These are phyloP conservation scores for Acropora yongei DNA, from an alignment of 64 coral and sea anemone genomes.

Conservation along the genomic window DNA sequence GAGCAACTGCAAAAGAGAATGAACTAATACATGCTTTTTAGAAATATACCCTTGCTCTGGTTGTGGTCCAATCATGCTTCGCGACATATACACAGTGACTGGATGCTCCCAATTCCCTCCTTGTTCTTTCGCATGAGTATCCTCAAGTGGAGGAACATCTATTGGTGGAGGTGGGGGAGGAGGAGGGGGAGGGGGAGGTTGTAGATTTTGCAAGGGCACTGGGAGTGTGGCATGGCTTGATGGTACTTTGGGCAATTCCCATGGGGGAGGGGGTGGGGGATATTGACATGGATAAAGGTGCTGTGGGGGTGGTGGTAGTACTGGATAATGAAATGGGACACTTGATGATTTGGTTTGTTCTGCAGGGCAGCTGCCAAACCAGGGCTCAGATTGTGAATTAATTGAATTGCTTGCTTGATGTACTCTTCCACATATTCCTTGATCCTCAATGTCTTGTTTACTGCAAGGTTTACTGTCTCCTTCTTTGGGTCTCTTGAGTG, in stretches of 20 bases:
- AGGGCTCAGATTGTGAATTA: not conserved
- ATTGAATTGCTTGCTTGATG: not conserved
- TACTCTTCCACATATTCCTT: not conserved
- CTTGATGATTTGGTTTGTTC: not conserved
- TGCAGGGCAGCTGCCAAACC: too few relatives aligned
- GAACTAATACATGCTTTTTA: not conserved
- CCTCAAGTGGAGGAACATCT: not conserved
- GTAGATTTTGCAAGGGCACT: constrained; percentile 53
- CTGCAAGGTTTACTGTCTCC: not conserved
- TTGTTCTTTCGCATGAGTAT: not conserved
- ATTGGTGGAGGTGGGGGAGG: constrained; percentile 15
- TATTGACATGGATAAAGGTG: constrained; percentile 56
- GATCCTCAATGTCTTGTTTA: not conserved
- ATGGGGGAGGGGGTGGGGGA: constrained; percentile 56
- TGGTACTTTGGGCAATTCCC: constrained; percentile 74
- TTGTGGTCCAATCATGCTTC: constrained; percentile 41
- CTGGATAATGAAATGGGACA: constrained; percentile 34
- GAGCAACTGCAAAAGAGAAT: too few relatives aligned
- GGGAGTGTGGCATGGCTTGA: constrained; percentile 84
- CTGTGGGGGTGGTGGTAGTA: constrained; percentile 59
- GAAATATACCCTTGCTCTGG: constrained; percentile 11
- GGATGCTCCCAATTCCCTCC: not conserved
- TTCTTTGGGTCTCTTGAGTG: not conserved
- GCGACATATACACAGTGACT: constrained; percentile 41
- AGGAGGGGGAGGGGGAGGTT: constrained; percentile 46